Conservation (phyloP, 1,140 invertebrate species). For the Drosophila pruinosa region DNA sequence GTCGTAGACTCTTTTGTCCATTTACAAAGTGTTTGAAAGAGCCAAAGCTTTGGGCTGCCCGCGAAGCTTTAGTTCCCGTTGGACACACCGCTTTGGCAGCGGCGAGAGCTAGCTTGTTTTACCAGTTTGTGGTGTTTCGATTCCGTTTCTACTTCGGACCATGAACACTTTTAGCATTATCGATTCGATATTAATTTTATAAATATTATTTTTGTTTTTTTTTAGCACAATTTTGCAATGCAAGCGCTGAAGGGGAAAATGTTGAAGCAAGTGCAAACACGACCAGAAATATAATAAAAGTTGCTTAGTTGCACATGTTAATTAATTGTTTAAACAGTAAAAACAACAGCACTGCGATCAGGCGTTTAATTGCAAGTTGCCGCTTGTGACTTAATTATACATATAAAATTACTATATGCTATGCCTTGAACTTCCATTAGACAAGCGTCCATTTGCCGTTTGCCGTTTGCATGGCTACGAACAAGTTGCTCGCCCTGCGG, state of each 20-base stretch:
- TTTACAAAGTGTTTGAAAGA: not conserved
- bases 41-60: constrained; percentile 23
- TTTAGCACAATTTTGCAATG: constrained; percentile 60
- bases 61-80: constrained; percentile 71
- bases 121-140: constrained; percentile 60
- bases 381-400: constrained; percentile 36
- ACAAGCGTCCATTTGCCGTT: constrained; percentile 2
- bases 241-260: not conserved
- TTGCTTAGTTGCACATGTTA: constrained; percentile 46
- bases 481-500: constrained; percentile 27
- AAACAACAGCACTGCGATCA: constrained; percentile 21
- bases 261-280: constrained; percentile 18
- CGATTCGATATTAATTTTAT: constrained; percentile 74
- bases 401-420: constrained; percentile 6
- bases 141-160: constrained; percentile 39
- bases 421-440: constrained; percentile 37
- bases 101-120: constrained; percentile 60
- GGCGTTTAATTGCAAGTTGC: constrained; percentile 48
- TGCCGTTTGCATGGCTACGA: constrained; percentile 1
- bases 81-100: constrained; percentile 49
- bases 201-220: not conserved
- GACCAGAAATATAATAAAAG: constrained; percentile 57
- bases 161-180: constrained; percentile 64
- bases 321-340: constrained; percentile 60
- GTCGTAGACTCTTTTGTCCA: not conserved